These are phyloP conservation scores for Neria commutata DNA, from an alignment of 2,888 invertebrate genomes.

Conservation along the genomic window DNA sequence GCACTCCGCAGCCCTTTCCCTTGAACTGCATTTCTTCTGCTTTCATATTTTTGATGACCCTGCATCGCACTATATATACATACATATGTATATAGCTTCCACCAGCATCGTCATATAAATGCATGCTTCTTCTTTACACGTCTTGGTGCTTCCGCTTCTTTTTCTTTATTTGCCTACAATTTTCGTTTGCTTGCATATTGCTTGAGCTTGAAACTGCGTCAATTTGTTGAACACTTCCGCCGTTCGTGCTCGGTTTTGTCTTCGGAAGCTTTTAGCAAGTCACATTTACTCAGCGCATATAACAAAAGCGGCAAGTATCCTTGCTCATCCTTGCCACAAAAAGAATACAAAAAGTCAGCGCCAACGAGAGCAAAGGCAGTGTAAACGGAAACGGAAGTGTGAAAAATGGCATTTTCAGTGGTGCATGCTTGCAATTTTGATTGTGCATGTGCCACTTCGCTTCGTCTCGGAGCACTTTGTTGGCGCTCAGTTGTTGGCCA, in stretches of 20 bases:
- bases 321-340: neutral
- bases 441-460: neutral
- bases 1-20: neutral
- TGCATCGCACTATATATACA: no score
- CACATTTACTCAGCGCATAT: neutral
- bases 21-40: neutral
- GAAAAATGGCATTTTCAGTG: neutral
- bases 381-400: no score
- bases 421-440: neutral
- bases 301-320: neutral
- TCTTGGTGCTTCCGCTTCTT: neutral
- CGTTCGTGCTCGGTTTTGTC: neutral
- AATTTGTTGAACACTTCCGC: conserved; percentile 4
- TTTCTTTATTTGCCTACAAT: neutral
- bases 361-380: no score
- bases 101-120: neutral
- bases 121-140: neutral
- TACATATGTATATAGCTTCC: no score
- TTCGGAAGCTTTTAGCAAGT: neutral
- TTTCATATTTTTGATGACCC: neutral
- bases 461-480: no score
- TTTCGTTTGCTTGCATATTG: neutral
- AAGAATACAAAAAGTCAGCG: neutral
- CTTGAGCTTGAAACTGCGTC: neutral
- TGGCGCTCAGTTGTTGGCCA: neutral